Percentiles rank a stretch among this genome's conserved stretches.
Evolutionary conservation across 92 coral and sea anemone species (phyloP).

Genomic region (Epizoanthus scotinus): DNA sequence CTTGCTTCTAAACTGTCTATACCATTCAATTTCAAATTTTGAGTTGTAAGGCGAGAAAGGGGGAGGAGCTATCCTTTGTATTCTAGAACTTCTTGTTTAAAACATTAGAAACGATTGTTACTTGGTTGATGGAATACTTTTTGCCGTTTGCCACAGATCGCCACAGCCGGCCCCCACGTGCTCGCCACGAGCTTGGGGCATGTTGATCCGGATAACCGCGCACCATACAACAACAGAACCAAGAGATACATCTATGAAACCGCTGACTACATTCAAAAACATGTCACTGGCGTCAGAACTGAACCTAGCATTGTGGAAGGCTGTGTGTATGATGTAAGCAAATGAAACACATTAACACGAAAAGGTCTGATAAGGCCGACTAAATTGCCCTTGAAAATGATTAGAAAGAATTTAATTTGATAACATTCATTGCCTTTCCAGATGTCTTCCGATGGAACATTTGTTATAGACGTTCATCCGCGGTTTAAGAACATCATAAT

Average conservation of each 20-base stretch:
- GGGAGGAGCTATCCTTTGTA: too few species aligned
- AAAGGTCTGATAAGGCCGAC: too few species aligned
- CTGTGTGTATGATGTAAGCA: slow-evolving; percentile 33
- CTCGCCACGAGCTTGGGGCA: slow-evolving; percentile 3
- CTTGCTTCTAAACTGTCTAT: too few species aligned
- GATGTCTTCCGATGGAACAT: slow-evolving; percentile 34
- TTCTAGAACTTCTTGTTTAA: too few species aligned
- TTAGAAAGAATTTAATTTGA: neutral
- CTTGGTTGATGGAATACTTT: neutral
- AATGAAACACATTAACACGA: too few species aligned
- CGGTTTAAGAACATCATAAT: slow-evolving; percentile 13
- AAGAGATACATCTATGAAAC: slow-evolving; percentile 21
- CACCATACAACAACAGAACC: neutral
- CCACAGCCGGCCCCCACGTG: slow-evolving; percentile 16
- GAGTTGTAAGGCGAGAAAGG: too few species aligned
- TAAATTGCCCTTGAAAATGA: too few species aligned
- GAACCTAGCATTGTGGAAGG: slow-evolving; percentile 32
- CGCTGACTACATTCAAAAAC: slow-evolving; percentile 42
- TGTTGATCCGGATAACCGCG: slow-evolving; percentile 39
- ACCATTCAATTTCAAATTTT: too few species aligned
- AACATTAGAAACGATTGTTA: too few species aligned
- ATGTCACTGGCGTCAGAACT: slow-evolving; percentile 19
- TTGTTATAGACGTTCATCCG: slow-evolving; percentile 43
- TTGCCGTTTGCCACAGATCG: neutral
- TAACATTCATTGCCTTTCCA: neutral